phyloP scores from a whole-genome alignment of 2,888 invertebrate species.

The Apodemia zela region DNA sequence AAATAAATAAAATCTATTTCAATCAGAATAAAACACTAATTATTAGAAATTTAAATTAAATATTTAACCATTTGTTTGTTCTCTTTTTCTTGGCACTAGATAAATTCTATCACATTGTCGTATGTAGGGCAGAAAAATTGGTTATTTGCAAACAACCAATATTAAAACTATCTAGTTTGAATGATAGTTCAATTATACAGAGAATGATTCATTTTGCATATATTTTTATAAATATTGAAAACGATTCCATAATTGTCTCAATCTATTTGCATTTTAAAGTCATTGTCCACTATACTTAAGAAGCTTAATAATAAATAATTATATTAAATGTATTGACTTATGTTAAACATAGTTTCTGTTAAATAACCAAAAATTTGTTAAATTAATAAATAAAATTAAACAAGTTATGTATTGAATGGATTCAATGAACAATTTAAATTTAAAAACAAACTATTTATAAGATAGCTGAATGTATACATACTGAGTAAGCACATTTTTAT shows the following conservation, averaged over 20 bases:
- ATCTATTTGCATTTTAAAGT: background rate
- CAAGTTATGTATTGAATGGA: too few relatives aligned
- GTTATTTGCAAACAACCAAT: conserved; percentile 15
- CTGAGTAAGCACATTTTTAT: conserved; percentile 8
- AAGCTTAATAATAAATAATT: background rate
- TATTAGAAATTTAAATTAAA: conserved; percentile 12
- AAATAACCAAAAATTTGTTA: background rate
- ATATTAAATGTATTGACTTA: background rate
- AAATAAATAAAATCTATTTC: conserved; percentile 7
- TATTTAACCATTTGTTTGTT: conserved; percentile 22
- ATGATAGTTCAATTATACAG: background rate
- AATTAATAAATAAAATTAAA: too few relatives aligned
- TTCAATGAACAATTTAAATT: too few relatives aligned
- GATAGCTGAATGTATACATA: background rate
- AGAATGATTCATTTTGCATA: conserved; percentile 1
- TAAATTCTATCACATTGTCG: conserved; percentile 68
- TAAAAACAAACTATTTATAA: background rate
- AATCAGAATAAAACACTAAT: conserved; percentile 17
- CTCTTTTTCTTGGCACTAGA: conserved; percentile 66
- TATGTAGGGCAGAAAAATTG: conserved; percentile 20
- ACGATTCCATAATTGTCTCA: background rate
- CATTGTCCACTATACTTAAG: background rate
- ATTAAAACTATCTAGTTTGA: conserved; percentile 13
- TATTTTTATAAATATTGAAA: background rate
- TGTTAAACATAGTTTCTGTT: background rate